Evolutionary conservation across 1,140 invertebrate species (phyloP).

Genomic region (Galendromus occidentalis): DNA sequence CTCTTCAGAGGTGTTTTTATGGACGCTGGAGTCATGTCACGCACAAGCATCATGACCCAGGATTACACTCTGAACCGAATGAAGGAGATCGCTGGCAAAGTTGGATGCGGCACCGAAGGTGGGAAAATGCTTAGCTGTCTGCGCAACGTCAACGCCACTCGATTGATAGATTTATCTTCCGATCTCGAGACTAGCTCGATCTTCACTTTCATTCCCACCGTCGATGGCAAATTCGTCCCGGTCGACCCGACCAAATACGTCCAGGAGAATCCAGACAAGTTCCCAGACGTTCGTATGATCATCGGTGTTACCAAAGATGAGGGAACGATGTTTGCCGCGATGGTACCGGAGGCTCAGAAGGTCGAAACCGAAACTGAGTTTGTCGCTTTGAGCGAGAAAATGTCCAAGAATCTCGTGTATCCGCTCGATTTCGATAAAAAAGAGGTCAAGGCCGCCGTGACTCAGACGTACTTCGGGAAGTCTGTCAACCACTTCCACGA

Average conservation of each 20-base stretch:
- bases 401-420: too few relatives aligned
- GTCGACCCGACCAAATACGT: not conserved
- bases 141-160: not conserved
- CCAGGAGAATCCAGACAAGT: not conserved
- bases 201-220: not conserved
- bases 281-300: not conserved
- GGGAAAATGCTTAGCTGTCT: not conserved
- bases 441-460: too few relatives aligned
- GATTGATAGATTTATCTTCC: not conserved
- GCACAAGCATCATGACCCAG: not conserved
- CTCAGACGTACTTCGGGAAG: not conserved
- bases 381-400: too few relatives aligned
- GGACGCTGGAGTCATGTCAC: not conserved
- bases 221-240: not conserved
- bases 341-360: not conserved
- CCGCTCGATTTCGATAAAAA: too few relatives aligned
- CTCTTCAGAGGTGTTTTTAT: not conserved
- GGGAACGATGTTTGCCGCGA: not conserved
- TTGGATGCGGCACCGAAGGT: not conserved
- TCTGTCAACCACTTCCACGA: not conserved
- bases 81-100: not conserved
- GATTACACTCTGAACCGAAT: not conserved
- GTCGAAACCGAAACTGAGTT: not conserved
- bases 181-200: not conserved
- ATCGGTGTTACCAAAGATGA: not conserved